These are phyloP conservation scores for Hydra vulgaris DNA, from an alignment of 30 jellyfish, hydroid and myxozoan species.

Conservation along the genomic window DNA sequence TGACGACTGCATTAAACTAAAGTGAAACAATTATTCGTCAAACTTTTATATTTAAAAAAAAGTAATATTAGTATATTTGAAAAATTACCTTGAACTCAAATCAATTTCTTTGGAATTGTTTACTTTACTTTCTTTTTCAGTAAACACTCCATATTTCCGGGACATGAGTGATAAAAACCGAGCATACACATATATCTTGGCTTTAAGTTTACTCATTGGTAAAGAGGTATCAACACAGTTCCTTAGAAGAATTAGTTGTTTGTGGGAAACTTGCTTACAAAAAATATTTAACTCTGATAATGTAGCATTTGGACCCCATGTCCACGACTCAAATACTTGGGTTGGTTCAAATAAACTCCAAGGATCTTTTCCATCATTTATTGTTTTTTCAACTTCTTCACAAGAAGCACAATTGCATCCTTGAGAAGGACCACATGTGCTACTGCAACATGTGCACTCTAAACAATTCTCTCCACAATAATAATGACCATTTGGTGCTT, in stretches of 20 bases:
- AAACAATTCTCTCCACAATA: conserved; percentile 66
- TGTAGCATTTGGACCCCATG: conserved; percentile 49
- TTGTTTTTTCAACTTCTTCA: conserved; percentile 34
- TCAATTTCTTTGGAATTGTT: background rate
- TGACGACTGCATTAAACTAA: too few relatives aligned
- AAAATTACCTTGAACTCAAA: background rate
- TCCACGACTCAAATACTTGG: conserved; percentile 68
- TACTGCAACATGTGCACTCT: conserved; percentile 67
- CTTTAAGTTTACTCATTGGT: conserved; percentile 13
- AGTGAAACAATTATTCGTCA: too few relatives aligned
- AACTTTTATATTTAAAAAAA: too few relatives aligned
- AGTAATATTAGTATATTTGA: too few relatives aligned
- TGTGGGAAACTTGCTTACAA: conserved; percentile 27
- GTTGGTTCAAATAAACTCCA: conserved; percentile 29
- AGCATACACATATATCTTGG: conserved; percentile 28
- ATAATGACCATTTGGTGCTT: conserved; percentile 64
- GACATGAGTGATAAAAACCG: conserved; percentile 22
- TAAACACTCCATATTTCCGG: background rate
- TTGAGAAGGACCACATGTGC: conserved; percentile 70
- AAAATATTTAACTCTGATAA: conserved; percentile 31
- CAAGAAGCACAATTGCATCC: conserved; percentile 76
- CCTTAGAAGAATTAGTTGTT: conserved; percentile 12
- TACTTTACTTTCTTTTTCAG: background rate
- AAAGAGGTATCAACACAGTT: conserved; percentile 8
- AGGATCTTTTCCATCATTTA: conserved; percentile 32